Base-by-base conservation (phyloP, 1,140 invertebrate genomes). In the Lasioglossum albipes region DNA sequence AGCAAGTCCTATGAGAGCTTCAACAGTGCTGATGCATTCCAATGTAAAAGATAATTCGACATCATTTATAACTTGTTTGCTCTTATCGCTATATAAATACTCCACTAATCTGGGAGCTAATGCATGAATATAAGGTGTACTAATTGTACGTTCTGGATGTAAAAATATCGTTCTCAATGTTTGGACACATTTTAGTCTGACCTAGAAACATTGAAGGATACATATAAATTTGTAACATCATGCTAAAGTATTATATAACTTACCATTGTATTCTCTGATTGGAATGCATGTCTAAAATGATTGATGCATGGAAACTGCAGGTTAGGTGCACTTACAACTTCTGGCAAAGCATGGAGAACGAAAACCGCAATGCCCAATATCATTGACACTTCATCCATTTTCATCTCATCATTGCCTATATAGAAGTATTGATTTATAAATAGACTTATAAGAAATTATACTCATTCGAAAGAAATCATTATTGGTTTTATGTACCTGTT, bases 261-360 rank as follows among this genome's bases (percentile, higher is more conserved):
- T 92, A 98, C 97, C 89, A 95, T 93, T 57, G 95, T 93, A 91
- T 96, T 95, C 12, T 95, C 91, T 20, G 96, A 96, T 89, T 98
- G 96, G 81, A 99, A 95, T 86, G 97, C 97, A 84, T 97, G 97
- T 68, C 97, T 95, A 90, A 99, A 98, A 84, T 99, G 96, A 94
- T 99, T 98, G 83, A 99, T 97, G 89, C 97, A 98, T 2, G 98
- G 98, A 93, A 97, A 98, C 90, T 98, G 97, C 45, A 99, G 92
- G 87, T 97, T 96, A 2, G 96, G 96, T 12, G 96, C 95, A 54
- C 95, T 94, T 13, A 97, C 95, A 13, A 98, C 96, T 79, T 96
- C 94, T 7, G 96, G 94, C 1, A 97, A 96, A 16, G 97, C 96
- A 87, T 97, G 96, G 10, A 97, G 94, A 67, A 98, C 95, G 89